Conservation (phyloP, 2,797 vertebrate species). For the Mormyrops attenuatus region DNA sequence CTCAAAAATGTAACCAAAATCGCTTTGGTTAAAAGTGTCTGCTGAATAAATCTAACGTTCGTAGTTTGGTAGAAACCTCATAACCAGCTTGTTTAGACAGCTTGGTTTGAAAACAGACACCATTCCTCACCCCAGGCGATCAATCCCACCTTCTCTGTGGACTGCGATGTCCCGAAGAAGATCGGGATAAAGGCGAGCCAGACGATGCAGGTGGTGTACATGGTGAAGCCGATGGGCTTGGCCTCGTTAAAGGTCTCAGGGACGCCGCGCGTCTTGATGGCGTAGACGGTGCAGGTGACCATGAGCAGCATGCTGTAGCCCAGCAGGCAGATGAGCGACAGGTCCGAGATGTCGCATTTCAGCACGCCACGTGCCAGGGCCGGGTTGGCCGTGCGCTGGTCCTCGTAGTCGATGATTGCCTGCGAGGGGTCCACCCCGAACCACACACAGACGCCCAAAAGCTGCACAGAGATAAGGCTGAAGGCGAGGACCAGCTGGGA, state of each 20-base stretch:
- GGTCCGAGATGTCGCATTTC: conserved; percentile 93
- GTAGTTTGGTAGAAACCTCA: background rate
- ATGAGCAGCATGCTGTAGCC: conserved; percentile 96
- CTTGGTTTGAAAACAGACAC: background rate
- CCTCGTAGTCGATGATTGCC: conserved; percentile 89
- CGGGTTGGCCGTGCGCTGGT: conserved; percentile 88
- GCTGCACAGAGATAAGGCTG: conserved; percentile 90
- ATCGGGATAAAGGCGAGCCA: conserved; percentile 97
- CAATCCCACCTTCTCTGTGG: conserved; percentile 81
- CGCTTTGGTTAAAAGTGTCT: background rate
- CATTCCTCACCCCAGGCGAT: background rate
- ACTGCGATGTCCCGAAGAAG: conserved; percentile 94
- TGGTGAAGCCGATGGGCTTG: conserved; percentile 95
- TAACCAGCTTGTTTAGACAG: background rate
- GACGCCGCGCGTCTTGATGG: conserved; percentile 91
- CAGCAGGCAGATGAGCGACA: conserved; percentile 92
- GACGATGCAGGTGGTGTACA: conserved; percentile 96
- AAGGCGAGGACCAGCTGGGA: conserved; percentile 93
- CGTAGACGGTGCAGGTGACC: conserved; percentile 95
- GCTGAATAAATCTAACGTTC: background rate
- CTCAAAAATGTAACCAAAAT: background rate
- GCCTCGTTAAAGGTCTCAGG: conserved; percentile 96
- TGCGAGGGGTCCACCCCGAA: conserved; percentile 89
- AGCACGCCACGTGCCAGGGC: conserved; percentile 80
- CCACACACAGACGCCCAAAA: conserved; percentile 90